phyloP scores from a whole-genome alignment of 1,140 invertebrate genomes.

The Neodiprion lecontei region DNA sequence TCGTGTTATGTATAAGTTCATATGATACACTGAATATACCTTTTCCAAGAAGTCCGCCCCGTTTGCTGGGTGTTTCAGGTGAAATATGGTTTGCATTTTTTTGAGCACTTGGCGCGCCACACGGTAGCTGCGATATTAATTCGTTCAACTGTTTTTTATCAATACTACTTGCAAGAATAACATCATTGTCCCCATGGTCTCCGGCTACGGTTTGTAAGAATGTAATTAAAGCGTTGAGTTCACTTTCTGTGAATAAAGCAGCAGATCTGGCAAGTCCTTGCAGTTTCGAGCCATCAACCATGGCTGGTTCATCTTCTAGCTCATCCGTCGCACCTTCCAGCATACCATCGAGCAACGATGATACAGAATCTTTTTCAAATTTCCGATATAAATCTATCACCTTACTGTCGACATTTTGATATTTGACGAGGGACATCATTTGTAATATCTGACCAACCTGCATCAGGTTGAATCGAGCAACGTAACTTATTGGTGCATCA shows the following conservation, averaged over 20 bases:
- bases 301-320: slow-evolving; percentile 62
- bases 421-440: slow-evolving; percentile 84
- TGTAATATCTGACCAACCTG: slow-evolving; percentile 92
- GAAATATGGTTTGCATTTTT: slow-evolving; percentile 42
- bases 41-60: slow-evolving; percentile 51
- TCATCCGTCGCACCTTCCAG: slow-evolving; percentile 68
- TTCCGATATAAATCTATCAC: slow-evolving; percentile 76
- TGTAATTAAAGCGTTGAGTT: slow-evolving; percentile 70
- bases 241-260: slow-evolving; percentile 72
- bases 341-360: slow-evolving; percentile 76
- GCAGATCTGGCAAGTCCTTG: slow-evolving; percentile 69
- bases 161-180: slow-evolving; percentile 21
- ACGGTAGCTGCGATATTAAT: slow-evolving; percentile 51
- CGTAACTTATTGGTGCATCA: slow-evolving; percentile 90
- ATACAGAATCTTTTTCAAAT: slow-evolving; percentile 80
- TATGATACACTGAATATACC: slow-evolving; percentile 31
- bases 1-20: background rate
- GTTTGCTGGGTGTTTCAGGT: slow-evolving; percentile 46
- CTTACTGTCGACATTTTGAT: slow-evolving; percentile 78
- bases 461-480: slow-evolving; percentile 92
- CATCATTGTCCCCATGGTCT: slow-evolving; percentile 26
- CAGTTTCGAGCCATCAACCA: slow-evolving; percentile 66
- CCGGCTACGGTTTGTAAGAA: slow-evolving; percentile 53
- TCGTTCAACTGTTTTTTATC: slow-evolving; percentile 49
- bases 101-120: slow-evolving; percentile 31